Evolutionary conservation across 2,888 invertebrate species (phyloP).

Genomic region (Thereva unica): DNA sequence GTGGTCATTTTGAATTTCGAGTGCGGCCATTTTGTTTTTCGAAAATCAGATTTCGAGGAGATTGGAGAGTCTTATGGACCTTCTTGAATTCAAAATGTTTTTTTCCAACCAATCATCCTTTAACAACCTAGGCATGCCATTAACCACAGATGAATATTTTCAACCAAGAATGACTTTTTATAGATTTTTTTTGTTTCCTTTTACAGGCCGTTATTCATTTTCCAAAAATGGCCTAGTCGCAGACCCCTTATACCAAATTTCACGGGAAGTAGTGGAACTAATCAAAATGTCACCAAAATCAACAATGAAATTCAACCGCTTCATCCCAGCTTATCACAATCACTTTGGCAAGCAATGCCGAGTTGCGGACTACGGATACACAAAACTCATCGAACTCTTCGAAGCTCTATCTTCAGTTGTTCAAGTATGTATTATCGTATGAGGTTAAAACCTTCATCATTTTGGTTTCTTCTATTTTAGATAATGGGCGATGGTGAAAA

Average conservation of each 20-base stretch:
- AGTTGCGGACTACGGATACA: slow-evolving; percentile 96
- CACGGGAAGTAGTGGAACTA: slow-evolving; percentile 84
- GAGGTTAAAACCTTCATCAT: background rate
- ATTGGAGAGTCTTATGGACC: too few relatives aligned
- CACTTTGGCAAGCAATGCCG: slow-evolving; percentile 95
- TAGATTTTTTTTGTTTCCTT: background rate
- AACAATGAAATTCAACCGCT: slow-evolving; percentile 80
- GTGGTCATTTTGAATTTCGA: too few relatives aligned
- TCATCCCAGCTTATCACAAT: slow-evolving; percentile 95
- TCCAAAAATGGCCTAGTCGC: slow-evolving; percentile 50
- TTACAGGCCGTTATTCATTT: slow-evolving; percentile 35
- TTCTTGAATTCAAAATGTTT: too few relatives aligned
- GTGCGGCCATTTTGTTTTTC: too few relatives aligned
- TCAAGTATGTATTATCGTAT: slow-evolving; percentile 63
- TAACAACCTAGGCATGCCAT: too few relatives aligned
- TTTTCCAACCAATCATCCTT: too few relatives aligned
- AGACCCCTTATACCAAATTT: slow-evolving; percentile 68
- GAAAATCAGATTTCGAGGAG: too few relatives aligned
- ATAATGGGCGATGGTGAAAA: slow-evolving; percentile 89
- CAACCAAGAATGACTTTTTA: background rate
- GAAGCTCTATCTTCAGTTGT: slow-evolving; percentile 85
- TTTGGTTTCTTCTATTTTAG: slow-evolving; percentile 56
- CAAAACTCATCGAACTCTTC: slow-evolving; percentile 86
- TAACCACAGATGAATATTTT: too few relatives aligned
- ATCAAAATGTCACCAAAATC: slow-evolving; percentile 80